Evolutionary conservation across 2,888 invertebrate species (phyloP).

Genomic region (Sabatieria punctata): DNA sequence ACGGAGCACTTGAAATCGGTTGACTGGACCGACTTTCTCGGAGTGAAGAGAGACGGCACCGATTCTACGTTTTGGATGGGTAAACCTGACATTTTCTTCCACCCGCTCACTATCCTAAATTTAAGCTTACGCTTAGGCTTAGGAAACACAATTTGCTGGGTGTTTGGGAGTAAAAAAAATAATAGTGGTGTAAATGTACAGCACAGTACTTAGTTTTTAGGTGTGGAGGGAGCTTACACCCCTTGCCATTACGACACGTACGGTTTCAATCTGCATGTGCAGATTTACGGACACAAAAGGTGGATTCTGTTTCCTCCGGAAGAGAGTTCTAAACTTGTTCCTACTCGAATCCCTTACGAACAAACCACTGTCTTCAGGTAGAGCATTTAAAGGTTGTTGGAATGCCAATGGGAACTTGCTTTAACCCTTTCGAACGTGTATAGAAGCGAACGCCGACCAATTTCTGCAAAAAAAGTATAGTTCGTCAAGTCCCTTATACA

Average conservation of each 20-base stretch:
- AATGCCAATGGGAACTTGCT: no score
- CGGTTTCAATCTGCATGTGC: slow-evolving; percentile 75
- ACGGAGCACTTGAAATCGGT: slow-evolving; percentile 39
- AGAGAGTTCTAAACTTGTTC: slow-evolving; percentile 46
- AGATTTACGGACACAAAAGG: slow-evolving; percentile 59
- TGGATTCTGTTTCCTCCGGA: slow-evolving; percentile 79
- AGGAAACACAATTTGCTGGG: no score
- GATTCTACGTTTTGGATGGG: slow-evolving; percentile 65
- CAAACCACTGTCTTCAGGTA: slow-evolving; percentile 82
- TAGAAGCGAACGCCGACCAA: no score
- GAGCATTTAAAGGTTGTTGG: slow-evolving; percentile 62
- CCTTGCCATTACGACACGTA: slow-evolving; percentile 85
- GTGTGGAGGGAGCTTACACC: slow-evolving; percentile 66
- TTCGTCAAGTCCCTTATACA: no score
- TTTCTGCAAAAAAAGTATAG: no score
- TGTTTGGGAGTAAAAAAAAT: no score
- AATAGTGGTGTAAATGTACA: no score
- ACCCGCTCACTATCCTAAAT: no score
- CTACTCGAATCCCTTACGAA: slow-evolving; percentile 79
- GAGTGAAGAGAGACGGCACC: slow-evolving; percentile 43
- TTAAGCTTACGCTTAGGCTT: no score
- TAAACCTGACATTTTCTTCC: no score
- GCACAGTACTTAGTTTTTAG: no score
- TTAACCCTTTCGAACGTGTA: no score
- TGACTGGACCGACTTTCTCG: slow-evolving; percentile 38